Base-by-base conservation (phyloP, 2,797 vertebrate species). In the Chrosomus eos region DNA sequence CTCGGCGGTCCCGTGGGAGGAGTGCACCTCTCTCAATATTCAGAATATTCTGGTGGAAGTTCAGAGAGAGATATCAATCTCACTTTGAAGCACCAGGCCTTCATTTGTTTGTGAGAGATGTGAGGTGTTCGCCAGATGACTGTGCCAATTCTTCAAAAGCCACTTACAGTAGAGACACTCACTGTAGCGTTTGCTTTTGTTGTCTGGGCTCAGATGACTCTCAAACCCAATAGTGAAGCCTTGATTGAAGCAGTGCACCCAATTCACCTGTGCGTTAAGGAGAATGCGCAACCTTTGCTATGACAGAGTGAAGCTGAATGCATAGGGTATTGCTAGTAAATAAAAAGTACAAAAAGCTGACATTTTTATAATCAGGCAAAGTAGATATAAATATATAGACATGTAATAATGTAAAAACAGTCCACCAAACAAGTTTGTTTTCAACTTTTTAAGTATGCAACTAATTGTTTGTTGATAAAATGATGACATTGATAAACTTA, bases 1-100 rank as follows among this genome's bases (percentile, higher is more conserved):
- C 84, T 85, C 90, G 88, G 83, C 79, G 87, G 72, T 94, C 95
- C 93, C 95, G 86, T 36, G 96, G 96, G 96, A 95, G 91, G 88
- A 88, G 85, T 90, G 91, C 92, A 94, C 90, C 93, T 94, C 92
- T 92, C 93, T 96, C 94, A 94, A 95, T 96, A 97, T 97, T 96
- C 95, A 95, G 92, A 96, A 96, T 95, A 95, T 93, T 95, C 95
- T 93, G 93, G 93, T 93, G 95, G 94, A 97, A 96, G 94, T 95
- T 95, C 93, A 93, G 93, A 94, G 95, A 94, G 95, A 95, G 94
- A 95, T 96, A 97, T 97, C 96, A 96, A 96, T 97, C 97, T 97
- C 96, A 97, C 96, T 97, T 96, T 96, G 94, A 95, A 92, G 90
- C 92, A 88, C 92, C 89, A 89, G 91, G 95, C 90, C 93, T 95